Evolutionary conservation across 2,888 invertebrate genomes (phyloP), one percentile per base, ranked within the genome.

Genomic region (Drosophila siamana): DNA sequence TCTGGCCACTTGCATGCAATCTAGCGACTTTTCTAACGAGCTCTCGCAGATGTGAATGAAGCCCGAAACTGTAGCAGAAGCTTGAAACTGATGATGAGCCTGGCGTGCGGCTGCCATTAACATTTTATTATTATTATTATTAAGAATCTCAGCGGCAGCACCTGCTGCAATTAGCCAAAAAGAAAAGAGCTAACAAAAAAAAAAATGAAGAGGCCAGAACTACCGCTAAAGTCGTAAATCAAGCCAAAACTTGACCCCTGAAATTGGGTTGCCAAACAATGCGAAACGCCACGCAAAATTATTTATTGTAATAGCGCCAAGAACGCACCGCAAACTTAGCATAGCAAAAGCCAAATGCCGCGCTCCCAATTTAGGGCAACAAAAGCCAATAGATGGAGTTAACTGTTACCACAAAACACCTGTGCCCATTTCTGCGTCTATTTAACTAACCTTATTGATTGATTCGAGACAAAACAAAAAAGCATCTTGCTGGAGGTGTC

Each of bases 151-250:
- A 33, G 54, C 74, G 52, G 13, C 40, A 61, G 63, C 85, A 82
- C 70, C 85, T 82, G 72, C 47, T 64, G 83, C 80, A 78, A 80
- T 78, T 80, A 82, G 66, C 70, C 61, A 77, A 77, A 75, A 52
- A 50, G 36, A 33, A 24, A 30, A 40, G 30, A 13, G 15, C 47
- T 26, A n/a, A n/a, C n/a, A n/a, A 19, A 47, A 13, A 24, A 24
- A 15, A 7, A 11, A 9, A 4, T 24, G 24, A 24, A 5, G 24
- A 24, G 1, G 30, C 5, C 5, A 33, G n/a, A 57, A 47, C 22
- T 48, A 64, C 52, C 63, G 81, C 68, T 77, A 66, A 57, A 47
- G 62, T 70, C 71, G 63, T 85, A 69, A 82, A 83, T 80, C 74
- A 83, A 75, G 50, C 13, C 15, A 61, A 71, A 74, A 69, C 63